Percentiles rank a stretch among this genome's conserved stretches.
These are phyloP conservation scores for Beroe forskalii DNA, from an alignment of 37 sponge, comb jelly and placozoan species.

Conservation along the genomic window DNA sequence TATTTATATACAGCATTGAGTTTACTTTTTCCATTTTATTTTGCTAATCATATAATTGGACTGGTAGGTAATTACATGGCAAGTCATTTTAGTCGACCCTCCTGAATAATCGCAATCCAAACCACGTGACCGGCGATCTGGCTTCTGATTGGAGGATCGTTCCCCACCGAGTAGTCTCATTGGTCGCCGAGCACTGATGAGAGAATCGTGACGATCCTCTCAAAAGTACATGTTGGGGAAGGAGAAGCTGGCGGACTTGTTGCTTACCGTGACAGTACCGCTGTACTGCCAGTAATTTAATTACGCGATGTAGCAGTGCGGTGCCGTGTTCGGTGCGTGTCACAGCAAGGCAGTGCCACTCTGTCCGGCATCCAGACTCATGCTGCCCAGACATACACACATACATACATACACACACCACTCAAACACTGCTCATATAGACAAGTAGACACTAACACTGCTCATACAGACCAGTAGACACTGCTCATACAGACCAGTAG, in stretches of 20 bases:
- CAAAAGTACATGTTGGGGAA: conserved; percentile 7
- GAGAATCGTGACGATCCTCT: conserved; percentile 23
- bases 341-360: too few relatives aligned
- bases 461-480: too few relatives aligned
- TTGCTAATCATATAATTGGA: not conserved
- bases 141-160: not conserved
- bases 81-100: not conserved
- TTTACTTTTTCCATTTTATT: not conserved
- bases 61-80: not conserved
- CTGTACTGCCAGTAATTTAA: conserved; percentile 12
- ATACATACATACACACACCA: too few relatives aligned
- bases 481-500: too few relatives aligned
- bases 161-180: not conserved
- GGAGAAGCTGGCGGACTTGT: not conserved
- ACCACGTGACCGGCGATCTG: not conserved
- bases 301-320: too few relatives aligned
- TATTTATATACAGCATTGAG: too few relatives aligned
- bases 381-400: too few relatives aligned
- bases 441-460: too few relatives aligned
- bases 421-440: too few relatives aligned
- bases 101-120: not conserved
- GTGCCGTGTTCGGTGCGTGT: too few relatives aligned
- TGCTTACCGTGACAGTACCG: not conserved
- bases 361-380: too few relatives aligned
- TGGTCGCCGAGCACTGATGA: not conserved